These are phyloP conservation scores for Stomorhina lunata DNA, from an alignment of 2,888 invertebrate genomes.

Conservation along the genomic window DNA sequence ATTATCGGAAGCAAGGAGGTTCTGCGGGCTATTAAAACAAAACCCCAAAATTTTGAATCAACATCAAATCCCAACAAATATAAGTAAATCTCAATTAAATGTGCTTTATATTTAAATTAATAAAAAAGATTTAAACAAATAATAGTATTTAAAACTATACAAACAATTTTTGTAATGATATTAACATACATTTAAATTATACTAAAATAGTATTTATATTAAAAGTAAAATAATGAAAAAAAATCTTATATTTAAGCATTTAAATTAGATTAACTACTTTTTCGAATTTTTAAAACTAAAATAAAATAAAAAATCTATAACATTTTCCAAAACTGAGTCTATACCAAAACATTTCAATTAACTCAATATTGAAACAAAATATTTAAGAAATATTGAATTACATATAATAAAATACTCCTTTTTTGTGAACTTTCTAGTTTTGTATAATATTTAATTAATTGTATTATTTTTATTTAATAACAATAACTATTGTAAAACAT, in stretches of 20 bases:
- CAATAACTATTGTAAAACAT: not conserved
- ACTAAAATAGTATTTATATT: constrained; percentile 19
- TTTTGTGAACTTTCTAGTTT: constrained; percentile 45
- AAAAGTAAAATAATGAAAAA: constrained; percentile 12
- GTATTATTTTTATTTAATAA: not conserved
- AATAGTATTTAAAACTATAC: constrained; percentile 53
- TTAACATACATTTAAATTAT: constrained; percentile 22
- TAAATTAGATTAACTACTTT: not conserved
- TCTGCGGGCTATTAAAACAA: constrained; percentile 84
- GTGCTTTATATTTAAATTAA: constrained; percentile 62
- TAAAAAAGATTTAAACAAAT: constrained; percentile 15
- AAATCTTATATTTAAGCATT: too few species aligned
- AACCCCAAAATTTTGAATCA: constrained; percentile 8
- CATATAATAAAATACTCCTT: constrained; percentile 35
- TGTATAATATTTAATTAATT: constrained; percentile 41
- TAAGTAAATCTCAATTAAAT: constrained; percentile 63
- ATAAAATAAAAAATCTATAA: not conserved
- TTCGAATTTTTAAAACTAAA: constrained; percentile 29
- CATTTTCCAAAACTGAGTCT: constrained; percentile 2
- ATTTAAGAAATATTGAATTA: not conserved
- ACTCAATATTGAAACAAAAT: constrained; percentile 21
- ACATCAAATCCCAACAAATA: constrained; percentile 35
- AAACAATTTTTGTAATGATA: constrained; percentile 55
- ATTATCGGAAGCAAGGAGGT: constrained; percentile 90
- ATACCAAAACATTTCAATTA: constrained; percentile 42